These are phyloP conservation scores for Ganaspis brasiliensis DNA, from an alignment of 2,888 invertebrate species.

Conservation along the genomic window DNA sequence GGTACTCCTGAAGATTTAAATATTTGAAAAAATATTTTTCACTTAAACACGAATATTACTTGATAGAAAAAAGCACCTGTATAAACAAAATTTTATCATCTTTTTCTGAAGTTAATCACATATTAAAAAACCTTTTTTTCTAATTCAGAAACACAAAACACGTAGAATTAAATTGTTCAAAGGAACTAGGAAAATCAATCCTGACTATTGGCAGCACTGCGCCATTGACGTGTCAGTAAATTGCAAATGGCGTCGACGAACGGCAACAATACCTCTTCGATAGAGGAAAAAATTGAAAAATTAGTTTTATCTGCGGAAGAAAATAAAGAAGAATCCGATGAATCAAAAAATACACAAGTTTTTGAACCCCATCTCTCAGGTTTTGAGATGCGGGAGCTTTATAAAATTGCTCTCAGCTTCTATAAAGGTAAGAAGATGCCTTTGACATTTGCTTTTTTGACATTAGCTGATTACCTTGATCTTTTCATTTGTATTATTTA, in stretches of 20 bases:
- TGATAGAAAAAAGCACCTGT: too few species aligned
- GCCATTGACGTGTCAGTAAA: slow-evolving; percentile 70
- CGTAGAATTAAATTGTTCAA: too few species aligned
- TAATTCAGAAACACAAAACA: too few species aligned
- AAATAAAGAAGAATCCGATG: slow-evolving; percentile 55
- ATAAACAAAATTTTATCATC: too few species aligned
- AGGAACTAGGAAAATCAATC: neutral
- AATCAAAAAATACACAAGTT: slow-evolving; percentile 62
- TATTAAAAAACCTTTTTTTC: too few species aligned
- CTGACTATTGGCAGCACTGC: slow-evolving; percentile 47
- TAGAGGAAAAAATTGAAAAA: slow-evolving; percentile 70
- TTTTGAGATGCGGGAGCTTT: slow-evolving; percentile 86
- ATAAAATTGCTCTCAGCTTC: slow-evolving; percentile 93
- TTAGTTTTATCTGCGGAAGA: slow-evolving; percentile 64
- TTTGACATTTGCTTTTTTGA: slow-evolving; percentile 21
- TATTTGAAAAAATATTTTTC: too few species aligned
- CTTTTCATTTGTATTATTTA: neutral
- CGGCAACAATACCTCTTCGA: slow-evolving; percentile 66
- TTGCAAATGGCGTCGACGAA: slow-evolving; percentile 76
- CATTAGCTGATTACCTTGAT: neutral
- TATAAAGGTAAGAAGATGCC: slow-evolving; percentile 90
- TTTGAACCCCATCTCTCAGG: slow-evolving; percentile 78
- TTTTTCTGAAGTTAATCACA: too few species aligned
- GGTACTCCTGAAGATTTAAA: too few species aligned
- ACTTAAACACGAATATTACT: too few species aligned